phyloP scores from a whole-genome alignment of 2,113 vertebrate genomes.

The Accipiter virgatus region DNA sequence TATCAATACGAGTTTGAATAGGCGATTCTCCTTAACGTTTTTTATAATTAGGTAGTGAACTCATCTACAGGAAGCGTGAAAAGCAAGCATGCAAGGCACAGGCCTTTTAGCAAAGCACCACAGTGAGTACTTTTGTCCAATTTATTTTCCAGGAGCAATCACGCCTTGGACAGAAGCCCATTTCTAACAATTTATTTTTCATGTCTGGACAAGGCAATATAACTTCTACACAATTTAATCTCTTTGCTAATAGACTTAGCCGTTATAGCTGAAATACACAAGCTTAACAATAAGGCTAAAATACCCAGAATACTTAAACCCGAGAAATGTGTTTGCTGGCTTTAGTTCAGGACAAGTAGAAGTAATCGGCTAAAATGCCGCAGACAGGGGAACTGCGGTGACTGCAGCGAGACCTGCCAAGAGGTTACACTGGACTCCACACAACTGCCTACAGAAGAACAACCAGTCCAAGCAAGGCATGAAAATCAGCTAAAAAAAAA shows the following conservation, averaged over 20 bases:
- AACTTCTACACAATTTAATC: slow-evolving; percentile 58
- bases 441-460: background rate
- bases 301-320: slow-evolving; percentile 40
- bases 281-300: slow-evolving; percentile 54
- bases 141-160: slow-evolving; percentile 39
- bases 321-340: slow-evolving; percentile 31
- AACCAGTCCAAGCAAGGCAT: background rate
- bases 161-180: slow-evolving; percentile 28
- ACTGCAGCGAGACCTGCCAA: background rate
- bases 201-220: slow-evolving; percentile 51
- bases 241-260: slow-evolving; percentile 49
- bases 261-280: slow-evolving; percentile 8
- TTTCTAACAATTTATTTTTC: slow-evolving; percentile 60
- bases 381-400: accelerated
- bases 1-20: background rate
- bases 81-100: background rate
- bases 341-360: slow-evolving; percentile 11
- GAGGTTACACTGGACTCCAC: background rate
- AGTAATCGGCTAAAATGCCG: background rate
- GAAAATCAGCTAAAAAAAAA: background rate
- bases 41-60: background rate
- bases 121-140: slow-evolving; percentile 3
- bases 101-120: background rate
- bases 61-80: background rate
- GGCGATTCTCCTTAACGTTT: background rate